Base-by-base conservation (phyloP, 37 sponge, comb jelly and placozoan species). In the Petrosia ficiformis region DNA sequence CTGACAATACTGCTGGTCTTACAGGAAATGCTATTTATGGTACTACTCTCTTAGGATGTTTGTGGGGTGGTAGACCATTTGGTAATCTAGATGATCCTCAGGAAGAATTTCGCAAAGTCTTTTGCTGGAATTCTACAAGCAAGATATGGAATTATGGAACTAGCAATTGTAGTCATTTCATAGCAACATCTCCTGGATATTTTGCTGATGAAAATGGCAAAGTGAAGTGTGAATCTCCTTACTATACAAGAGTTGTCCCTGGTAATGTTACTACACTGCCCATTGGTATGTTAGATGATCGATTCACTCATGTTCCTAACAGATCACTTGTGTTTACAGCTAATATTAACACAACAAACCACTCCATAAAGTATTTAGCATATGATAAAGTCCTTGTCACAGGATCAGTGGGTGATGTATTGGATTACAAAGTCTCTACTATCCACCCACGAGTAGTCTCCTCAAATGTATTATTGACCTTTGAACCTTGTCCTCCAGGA, bases 41-140 rank as follows among this genome's bases (percentile, higher is more conserved):
- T 0, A 79, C 85, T 28, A 84, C 90, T 2, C 30, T 89, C 24
- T 58, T 72, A 0, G 72, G 84, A 2, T 89, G 90, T 39, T 26
- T 81, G 29, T 48, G 57, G 59, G 34, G 64, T 30, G 82, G 59
- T 0, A 40, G 44, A n/a, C 71, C 21, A 29, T 19, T 28, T 37
- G 29, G 67, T 4, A 5, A 1, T 40, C 22, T 58, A 80, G 2
- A 43, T 57, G 4, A 35, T 80, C 28, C 65, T 61, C 5, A 11
- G 59, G 2, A 0, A 59, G 38, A 57, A 64, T n/a, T 33, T 22
- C n/a, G 38, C 4, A 36, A 22, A 21, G 6, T 24, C 10, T 43
- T 80, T 71, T 57, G 22, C 3, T 39, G 54, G 42, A 35, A 43
- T 35, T 30, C 30, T 26, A n/a, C 65, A 59, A 14, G 6, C 72